phyloP scores from a whole-genome alignment of 1,140 invertebrate genomes.

The Phocides pigmalion region DNA sequence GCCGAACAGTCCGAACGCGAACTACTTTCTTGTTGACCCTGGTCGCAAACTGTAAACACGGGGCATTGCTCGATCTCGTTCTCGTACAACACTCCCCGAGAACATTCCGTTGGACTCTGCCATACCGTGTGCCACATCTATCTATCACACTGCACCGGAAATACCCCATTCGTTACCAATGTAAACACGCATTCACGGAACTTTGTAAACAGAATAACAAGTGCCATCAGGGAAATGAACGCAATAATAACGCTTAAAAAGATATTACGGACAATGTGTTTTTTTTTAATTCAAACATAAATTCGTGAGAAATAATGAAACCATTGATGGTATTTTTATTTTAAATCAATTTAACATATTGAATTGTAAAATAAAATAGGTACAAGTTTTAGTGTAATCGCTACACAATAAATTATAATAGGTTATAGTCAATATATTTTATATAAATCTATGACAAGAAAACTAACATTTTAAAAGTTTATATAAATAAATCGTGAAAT shows the following conservation, averaged over 20 bases:
- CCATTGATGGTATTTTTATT: too few relatives aligned
- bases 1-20: conserved; percentile 4
- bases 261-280: not conserved
- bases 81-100: conserved; percentile 45
- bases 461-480: too few relatives aligned
- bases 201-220: conserved; percentile 39
- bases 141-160: conserved; percentile 54
- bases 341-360: too few relatives aligned
- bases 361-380: too few relatives aligned
- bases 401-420: too few relatives aligned
- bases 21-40: conserved; percentile 13
- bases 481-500: too few relatives aligned
- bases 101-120: conserved; percentile 73
- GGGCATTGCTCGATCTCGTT: conserved; percentile 51
- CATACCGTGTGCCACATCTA: conserved; percentile 39
- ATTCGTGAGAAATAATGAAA: too few relatives aligned
- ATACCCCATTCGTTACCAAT: conserved; percentile 51
- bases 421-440: too few relatives aligned
- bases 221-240: conserved; percentile 34
- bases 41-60: conserved; percentile 49
- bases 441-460: too few relatives aligned
- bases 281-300: too few relatives aligned
- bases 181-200: conserved; percentile 45
- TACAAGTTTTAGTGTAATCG: too few relatives aligned
- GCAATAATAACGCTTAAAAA: too few relatives aligned